Base-by-base conservation (phyloP, 2,113 vertebrate species). In the Jaculus jaculus region DNA sequence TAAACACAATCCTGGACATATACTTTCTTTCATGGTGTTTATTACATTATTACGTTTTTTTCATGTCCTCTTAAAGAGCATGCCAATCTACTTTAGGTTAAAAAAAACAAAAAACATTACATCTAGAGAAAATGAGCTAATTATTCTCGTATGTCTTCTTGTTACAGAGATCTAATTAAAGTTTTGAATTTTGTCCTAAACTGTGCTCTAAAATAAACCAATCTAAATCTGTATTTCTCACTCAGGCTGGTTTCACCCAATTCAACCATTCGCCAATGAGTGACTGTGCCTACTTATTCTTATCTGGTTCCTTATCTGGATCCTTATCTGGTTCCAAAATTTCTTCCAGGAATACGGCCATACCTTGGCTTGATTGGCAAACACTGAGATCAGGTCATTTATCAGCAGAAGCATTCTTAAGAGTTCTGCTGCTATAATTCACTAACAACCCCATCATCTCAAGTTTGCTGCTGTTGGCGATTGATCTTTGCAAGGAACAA, bases 141-240 rank as follows among this genome's bases (percentile, higher is more conserved):
- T 96, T 90, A 79, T 17, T 87, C 51, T 96, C 79, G 89, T 92
- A 96, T 96, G 94, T 96, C 81, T 91, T 96, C 74, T 96, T 91
- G 68, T 89, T 94, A 93, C 91, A 93, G 72, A 84, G 8, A 95
- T 94, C 39, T 90, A 97, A 97, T 97, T 98, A 97, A 95, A 93
- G 80, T 21, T 78, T 66, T 96, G 83, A 95, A 84, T 91, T 88
- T 75, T 95, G 89, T 95, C 83, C 74, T 95, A 89, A 98, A 94
- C 78, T 82, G 79, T 37, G 83, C 83, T 96, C 71, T 78, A 94
- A 96, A 97, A 95, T 90, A 97, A 96, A 84, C 84, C 71, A 96
- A 86, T 96, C 97, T 92, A 96, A 96, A 89, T 97, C 94, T 90
- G 73, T 82, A 91, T 86, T 92, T 91, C 90, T 96, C 96, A 96